Evolutionary conservation across 2,888 invertebrate genomes (phyloP).

Genomic region (Melanostoma mellinum): DNA sequence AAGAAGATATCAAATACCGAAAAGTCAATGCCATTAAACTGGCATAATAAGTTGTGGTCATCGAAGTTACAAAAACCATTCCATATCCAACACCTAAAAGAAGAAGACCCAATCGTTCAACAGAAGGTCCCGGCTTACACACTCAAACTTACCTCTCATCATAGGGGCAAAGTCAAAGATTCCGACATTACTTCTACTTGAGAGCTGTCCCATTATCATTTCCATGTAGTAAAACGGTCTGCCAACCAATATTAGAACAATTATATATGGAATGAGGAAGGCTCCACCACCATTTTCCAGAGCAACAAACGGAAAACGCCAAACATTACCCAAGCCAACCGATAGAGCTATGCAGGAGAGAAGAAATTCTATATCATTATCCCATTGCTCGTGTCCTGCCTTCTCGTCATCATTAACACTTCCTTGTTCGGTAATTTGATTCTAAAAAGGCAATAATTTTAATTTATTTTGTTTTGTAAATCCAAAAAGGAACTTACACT

Average conservation of each 20-base stretch:
- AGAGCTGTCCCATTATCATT: conserved; percentile 88
- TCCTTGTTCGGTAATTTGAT: no score
- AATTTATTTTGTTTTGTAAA: no score
- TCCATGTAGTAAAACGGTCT: conserved; percentile 89
- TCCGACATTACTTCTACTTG: conserved; percentile 86
- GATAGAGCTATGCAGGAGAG: conserved; percentile 85
- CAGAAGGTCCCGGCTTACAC: no score
- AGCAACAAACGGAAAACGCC: conserved; percentile 87
- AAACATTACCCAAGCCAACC: conserved; percentile 87
- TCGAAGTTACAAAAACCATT: conserved; percentile 83
- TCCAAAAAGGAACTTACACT: no score
- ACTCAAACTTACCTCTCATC: conserved; percentile 84
- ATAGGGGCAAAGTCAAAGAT: conserved; percentile 86
- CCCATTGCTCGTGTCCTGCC: conserved; percentile 82
- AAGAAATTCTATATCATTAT: conserved; percentile 85
- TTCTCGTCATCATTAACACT: no score
- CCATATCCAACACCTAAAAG: conserved; percentile 78
- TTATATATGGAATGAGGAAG: conserved; percentile 86
- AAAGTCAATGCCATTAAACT: conserved; percentile 86
- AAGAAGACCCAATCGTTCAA: background rate
- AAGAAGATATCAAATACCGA: conserved; percentile 86
- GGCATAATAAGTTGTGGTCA: conserved; percentile 86
- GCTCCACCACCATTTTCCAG: conserved; percentile 87
- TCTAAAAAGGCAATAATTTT: no score
- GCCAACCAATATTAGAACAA: conserved; percentile 85